Percentiles rank a stretch among this genome's conserved stretches.
Evolutionary conservation across 2,113 vertebrate species (phyloP).

Genomic region (Elgaria multicarinata): DNA sequence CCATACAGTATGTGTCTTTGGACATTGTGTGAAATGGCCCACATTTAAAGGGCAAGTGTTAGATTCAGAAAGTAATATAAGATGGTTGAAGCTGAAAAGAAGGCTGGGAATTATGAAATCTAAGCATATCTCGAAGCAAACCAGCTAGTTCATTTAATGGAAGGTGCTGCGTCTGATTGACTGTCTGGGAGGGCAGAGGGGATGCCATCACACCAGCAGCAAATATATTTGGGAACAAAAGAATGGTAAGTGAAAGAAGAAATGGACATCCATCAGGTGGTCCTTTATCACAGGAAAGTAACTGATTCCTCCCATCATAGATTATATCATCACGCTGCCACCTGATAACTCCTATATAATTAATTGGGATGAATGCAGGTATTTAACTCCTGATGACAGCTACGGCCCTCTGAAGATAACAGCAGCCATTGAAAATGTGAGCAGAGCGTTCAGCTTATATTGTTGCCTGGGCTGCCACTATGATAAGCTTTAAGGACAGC

Average conservation of each 20-base stretch:
- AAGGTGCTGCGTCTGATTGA: background rate
- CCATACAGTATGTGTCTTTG: background rate
- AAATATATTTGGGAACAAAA: conserved; percentile 43
- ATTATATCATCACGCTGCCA: conserved; percentile 33
- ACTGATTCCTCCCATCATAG: conserved; percentile 45
- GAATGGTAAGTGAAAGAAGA: conserved; percentile 28
- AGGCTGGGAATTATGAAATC: background rate
- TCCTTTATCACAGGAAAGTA: conserved; percentile 50
- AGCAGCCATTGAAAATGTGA: conserved; percentile 11
- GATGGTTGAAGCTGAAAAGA: background rate
- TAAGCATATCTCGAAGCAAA: background rate
- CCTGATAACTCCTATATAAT: conserved; percentile 46
- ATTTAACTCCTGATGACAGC: conserved; percentile 50
- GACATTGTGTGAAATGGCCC: background rate
- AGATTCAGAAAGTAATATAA: background rate
- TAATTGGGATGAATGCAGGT: conserved; percentile 40
- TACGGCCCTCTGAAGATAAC: background rate
- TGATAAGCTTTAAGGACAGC: conserved; percentile 14
- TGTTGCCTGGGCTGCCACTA: background rate
- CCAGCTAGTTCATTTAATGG: background rate
- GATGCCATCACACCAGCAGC: background rate
- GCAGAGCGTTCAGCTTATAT: conserved; percentile 8
- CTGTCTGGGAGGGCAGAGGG: background rate
- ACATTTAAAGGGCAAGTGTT: background rate
- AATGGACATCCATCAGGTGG: conserved; percentile 16